Evolutionary conservation across 2,113 vertebrate genomes (phyloP).

Genomic region (Hyaena hyaena): DNA sequence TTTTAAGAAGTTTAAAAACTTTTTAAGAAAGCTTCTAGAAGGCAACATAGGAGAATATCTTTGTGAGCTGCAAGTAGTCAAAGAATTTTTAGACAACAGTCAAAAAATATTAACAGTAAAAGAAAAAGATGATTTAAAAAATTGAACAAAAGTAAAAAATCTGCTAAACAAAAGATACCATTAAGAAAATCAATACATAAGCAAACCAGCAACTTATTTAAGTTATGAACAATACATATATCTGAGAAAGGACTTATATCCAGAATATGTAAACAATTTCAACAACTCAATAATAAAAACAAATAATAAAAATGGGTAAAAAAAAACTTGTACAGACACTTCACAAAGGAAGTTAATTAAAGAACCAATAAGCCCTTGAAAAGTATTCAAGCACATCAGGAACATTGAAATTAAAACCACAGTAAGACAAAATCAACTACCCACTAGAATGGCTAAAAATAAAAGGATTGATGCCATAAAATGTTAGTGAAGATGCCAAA

Average conservation of each 20-base stretch:
- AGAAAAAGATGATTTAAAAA: neutral
- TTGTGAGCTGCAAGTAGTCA: neutral
- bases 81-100: neutral
- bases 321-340: neutral
- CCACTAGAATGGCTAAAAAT: neutral
- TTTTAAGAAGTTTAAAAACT: neutral
- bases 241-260: neutral
- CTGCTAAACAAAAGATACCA: neutral
- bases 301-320: neutral
- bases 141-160: neutral
- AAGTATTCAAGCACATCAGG: neutral
- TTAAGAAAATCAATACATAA: neutral
- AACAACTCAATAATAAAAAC: neutral
- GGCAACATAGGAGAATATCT: neutral
- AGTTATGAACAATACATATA: neutral
- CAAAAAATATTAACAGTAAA: neutral
- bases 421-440: neutral
- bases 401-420: neutral
- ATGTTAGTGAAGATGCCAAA: neutral
- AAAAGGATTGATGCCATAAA: neutral
- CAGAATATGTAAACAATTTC: neutral
- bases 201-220: neutral
- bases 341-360: slow-evolving; percentile 7
- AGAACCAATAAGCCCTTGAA: neutral
- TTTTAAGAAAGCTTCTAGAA: neutral